phyloP scores from a whole-genome alignment of 2,888 invertebrate species.

The Leuctra nigra region DNA sequence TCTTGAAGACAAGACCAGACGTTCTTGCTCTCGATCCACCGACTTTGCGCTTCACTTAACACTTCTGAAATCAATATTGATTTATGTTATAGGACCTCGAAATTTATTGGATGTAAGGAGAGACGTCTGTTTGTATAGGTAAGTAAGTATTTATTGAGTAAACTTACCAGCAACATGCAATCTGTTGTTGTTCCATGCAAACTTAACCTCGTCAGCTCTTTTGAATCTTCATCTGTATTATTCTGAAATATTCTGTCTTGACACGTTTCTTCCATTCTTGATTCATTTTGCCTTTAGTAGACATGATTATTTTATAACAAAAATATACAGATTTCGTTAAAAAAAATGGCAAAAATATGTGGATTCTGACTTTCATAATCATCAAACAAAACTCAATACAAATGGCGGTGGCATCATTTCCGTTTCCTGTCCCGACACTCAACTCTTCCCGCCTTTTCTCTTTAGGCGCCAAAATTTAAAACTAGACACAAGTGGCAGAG shows the following conservation, averaged over 20 bases:
- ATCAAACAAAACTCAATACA: not conserved
- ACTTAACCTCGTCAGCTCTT: constrained; percentile 85
- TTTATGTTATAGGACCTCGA: too few species aligned
- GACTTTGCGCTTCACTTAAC: constrained; percentile 50
- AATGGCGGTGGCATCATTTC: not conserved
- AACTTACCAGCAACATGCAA: constrained; percentile 55
- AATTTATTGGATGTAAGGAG: too few species aligned
- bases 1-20: constrained; percentile 70
- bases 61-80: constrained; percentile 33
- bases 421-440: too few species aligned
- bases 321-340: not conserved
- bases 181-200: constrained; percentile 78
- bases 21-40: constrained; percentile 56
- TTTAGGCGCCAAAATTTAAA: too few species aligned
- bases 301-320: not conserved
- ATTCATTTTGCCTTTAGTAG: not conserved
- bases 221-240: constrained; percentile 82
- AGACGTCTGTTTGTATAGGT: too few species aligned
- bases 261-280: constrained; percentile 86
- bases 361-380: not conserved
- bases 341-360: not conserved
- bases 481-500: too few species aligned
- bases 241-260: constrained; percentile 80
- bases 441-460: too few species aligned
- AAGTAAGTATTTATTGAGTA: too few species aligned